Percentiles rank a stretch among this genome's conserved stretches.
Evolutionary conservation across 35 echinoderm and acorn worm genomes (phyloP).

Genomic region (Nesometra sesokonis): DNA sequence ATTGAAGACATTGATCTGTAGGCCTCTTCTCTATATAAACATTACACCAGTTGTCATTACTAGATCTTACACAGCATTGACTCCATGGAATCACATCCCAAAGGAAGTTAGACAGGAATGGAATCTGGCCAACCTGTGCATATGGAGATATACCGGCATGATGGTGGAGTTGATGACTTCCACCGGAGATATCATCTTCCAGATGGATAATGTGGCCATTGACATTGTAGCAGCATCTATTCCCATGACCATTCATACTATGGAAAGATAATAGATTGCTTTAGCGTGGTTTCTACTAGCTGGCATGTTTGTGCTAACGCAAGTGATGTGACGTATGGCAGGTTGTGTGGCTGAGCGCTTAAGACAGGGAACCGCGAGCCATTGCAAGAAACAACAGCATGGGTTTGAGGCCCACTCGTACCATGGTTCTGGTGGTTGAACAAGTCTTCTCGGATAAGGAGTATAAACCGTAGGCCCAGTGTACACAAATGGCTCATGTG

Average conservation of each 20-base stretch:
- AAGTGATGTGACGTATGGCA: too few relatives aligned
- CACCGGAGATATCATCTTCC: constrained; percentile 44
- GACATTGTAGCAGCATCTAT: constrained; percentile 70
- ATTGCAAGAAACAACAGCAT: too few relatives aligned
- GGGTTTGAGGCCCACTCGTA: too few relatives aligned
- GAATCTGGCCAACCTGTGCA: constrained; percentile 29
- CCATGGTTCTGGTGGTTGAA: too few relatives aligned
- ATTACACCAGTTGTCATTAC: constrained; percentile 12
- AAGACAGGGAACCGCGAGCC: too few relatives aligned
- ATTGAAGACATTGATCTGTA: constrained; percentile 49
- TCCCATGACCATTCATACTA: constrained; percentile 35
- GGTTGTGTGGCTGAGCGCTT: too few relatives aligned
- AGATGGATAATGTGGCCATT: constrained; percentile 40
- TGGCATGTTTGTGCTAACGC: too few relatives aligned
- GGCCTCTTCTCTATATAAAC: constrained; percentile 40
- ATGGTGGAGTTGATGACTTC: constrained; percentile 39
- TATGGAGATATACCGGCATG: constrained; percentile 37
- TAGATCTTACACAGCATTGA: constrained; percentile 58
- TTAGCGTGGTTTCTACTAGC: too few relatives aligned
- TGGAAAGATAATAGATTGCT: background rate
- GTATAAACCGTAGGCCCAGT: too few relatives aligned
- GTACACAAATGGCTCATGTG: too few relatives aligned
- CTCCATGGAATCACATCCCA: constrained; percentile 69
- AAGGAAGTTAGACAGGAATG: constrained; percentile 72
- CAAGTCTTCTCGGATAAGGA: too few relatives aligned